phyloP scores from a whole-genome alignment of 2,113 vertebrate species.

The Pseudorasbora parva region DNA sequence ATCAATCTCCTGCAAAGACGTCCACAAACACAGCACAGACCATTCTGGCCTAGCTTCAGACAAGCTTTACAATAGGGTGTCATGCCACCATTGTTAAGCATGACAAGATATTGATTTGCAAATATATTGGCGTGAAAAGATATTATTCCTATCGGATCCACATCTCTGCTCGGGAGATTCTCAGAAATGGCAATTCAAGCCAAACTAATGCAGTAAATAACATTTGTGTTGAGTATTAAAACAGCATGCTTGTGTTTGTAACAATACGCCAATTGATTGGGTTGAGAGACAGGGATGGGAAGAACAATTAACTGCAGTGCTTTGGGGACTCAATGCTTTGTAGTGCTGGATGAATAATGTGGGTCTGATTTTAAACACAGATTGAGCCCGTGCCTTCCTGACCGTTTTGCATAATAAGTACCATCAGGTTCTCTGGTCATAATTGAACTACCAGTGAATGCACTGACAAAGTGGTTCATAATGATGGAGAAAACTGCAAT shows the following conservation, averaged over 20 bases:
- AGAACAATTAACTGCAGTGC: conserved; percentile 43
- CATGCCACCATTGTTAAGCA: conserved; percentile 10
- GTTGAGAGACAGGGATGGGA: conserved; percentile 30
- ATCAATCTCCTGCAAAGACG: conserved; percentile 29
- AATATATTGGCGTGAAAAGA: conserved; percentile 29
- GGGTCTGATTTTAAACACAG: conserved; percentile 54
- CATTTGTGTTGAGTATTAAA: conserved; percentile 21
- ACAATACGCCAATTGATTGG: conserved; percentile 39
- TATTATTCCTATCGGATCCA: conserved; percentile 18
- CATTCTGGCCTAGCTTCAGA: neutral
- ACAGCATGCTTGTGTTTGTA: conserved; percentile 17
- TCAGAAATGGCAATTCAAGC: neutral
- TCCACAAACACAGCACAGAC: neutral
- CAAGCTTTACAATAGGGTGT: neutral
- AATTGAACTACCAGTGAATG: neutral
- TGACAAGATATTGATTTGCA: conserved; percentile 27
- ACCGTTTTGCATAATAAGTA: conserved; percentile 49
- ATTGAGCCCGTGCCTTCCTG: conserved; percentile 47
- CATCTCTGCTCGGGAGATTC: neutral
- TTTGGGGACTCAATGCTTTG: conserved; percentile 48
- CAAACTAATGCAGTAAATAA: conserved; percentile 26
- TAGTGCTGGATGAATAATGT: conserved; percentile 50
- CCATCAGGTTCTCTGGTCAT: conserved; percentile 28
- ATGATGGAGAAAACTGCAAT: conserved; percentile 7
- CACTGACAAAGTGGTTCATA: conserved; percentile 3